phyloP scores from a whole-genome alignment of 2,888 invertebrate genomes.

The Amaurobius ferox region DNA sequence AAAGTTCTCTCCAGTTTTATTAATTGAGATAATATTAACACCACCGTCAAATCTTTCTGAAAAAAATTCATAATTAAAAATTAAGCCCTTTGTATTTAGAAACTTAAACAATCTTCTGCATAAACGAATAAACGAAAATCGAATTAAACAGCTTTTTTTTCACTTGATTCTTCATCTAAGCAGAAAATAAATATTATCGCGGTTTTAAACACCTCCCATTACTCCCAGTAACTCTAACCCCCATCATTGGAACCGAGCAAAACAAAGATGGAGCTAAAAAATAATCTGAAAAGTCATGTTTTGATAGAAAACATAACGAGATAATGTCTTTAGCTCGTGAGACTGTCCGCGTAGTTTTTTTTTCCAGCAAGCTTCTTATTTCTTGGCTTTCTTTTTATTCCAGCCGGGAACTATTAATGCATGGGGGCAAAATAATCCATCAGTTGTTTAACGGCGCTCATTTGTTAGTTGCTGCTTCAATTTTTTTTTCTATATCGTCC shows the following conservation, averaged over 20 bases:
- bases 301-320: constrained; percentile 72
- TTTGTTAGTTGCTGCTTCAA: constrained; percentile 62
- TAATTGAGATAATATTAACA: too few relatives aligned
- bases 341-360: constrained; percentile 67
- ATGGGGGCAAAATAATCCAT: constrained; percentile 70
- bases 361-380: constrained; percentile 24
- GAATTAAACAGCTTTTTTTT: not conserved
- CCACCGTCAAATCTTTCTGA: too few relatives aligned
- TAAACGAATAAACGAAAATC: not conserved
- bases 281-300: constrained; percentile 63
- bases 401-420: constrained; percentile 63
- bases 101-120: not conserved
- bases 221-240: constrained; percentile 38
- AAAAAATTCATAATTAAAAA: too few relatives aligned
- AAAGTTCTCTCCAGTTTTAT: too few relatives aligned
- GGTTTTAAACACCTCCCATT: constrained; percentile 52
- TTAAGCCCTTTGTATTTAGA: too few relatives aligned
- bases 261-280: constrained; percentile 47
- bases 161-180: constrained; percentile 7
- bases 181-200: constrained; percentile 56
- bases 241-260: constrained; percentile 42
- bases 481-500: constrained; percentile 46
- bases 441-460: constrained; percentile 71
- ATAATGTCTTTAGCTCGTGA: constrained; percentile 68
- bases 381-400: constrained; percentile 57